Evolutionary conservation across 2,113 vertebrate genomes (phyloP).

Genomic region (Stegostoma tigrinum): DNA sequence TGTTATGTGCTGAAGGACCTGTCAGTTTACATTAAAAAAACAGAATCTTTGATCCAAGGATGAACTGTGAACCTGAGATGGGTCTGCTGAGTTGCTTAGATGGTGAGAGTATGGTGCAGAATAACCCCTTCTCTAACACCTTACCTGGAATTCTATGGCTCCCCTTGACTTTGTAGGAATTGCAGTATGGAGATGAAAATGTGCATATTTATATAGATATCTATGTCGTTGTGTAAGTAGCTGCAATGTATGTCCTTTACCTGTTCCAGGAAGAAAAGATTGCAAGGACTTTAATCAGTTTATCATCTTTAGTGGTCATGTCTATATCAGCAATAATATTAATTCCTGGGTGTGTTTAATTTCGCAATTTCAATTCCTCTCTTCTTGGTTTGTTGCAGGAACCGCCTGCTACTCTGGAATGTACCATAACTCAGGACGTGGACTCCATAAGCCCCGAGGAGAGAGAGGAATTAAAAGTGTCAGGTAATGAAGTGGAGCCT

Average conservation of each 20-base stretch:
- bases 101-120: too few species aligned
- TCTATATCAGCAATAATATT: neutral
- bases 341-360: neutral
- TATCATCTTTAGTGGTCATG: neutral
- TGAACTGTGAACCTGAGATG: too few species aligned
- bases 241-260: neutral
- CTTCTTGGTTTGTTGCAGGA: constrained; percentile 57
- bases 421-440: constrained; percentile 67
- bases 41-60: too few species aligned
- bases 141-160: neutral
- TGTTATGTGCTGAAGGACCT: too few species aligned
- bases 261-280: neutral
- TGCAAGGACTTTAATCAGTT: neutral
- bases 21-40: too few species aligned
- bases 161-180: neutral
- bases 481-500: constrained; percentile 60
- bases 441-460: constrained; percentile 90
- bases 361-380: neutral
- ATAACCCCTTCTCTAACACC: too few species aligned
- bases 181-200: neutral
- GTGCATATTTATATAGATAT: neutral
- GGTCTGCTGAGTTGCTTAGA: too few species aligned
- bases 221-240: neutral
- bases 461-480: constrained; percentile 90
- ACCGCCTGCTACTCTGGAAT: constrained; percentile 70